Evolutionary conservation across 2,888 invertebrate species (phyloP).

Genomic region (Anoncus sp.): DNA sequence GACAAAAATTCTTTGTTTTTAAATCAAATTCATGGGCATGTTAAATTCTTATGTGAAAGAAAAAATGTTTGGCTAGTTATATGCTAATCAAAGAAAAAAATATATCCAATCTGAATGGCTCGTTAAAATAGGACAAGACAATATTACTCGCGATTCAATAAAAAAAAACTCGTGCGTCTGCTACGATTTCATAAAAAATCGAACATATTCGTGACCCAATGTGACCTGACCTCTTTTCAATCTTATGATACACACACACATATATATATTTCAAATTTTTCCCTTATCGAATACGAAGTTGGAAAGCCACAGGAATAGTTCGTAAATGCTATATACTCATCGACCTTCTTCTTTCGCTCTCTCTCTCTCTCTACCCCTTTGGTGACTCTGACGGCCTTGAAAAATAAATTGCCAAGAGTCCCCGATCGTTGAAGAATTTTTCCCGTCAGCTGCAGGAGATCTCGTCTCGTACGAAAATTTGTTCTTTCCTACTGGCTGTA

Average conservation of each 20-base stretch:
- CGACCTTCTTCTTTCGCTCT: background rate
- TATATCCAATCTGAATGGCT: background rate
- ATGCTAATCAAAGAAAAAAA: no score
- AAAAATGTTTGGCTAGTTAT: no score
- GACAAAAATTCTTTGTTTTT: no score
- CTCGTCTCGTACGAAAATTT: conserved; percentile 38
- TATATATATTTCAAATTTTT: conserved; percentile 1
- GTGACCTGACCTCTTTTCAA: conserved; percentile 44
- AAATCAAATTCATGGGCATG: no score
- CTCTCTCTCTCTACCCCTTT: conserved; percentile 10
- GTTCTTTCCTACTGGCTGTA: conserved; percentile 9
- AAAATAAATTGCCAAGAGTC: conserved; percentile 49
- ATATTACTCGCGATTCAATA: background rate
- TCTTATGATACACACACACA: background rate
- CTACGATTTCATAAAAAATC: conserved; percentile 7
- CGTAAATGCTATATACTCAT: conserved; percentile 13
- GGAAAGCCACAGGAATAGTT: conserved; percentile 16
- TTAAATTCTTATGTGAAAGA: no score
- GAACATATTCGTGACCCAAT: conserved; percentile 9
- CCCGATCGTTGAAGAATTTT: conserved; percentile 36
- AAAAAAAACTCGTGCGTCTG: background rate
- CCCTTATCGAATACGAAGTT: conserved; percentile 37
- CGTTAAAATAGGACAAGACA: conserved; percentile 1
- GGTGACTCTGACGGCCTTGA: conserved; percentile 37
- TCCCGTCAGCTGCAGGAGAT: conserved; percentile 15